Percentiles rank a stretch among this genome's conserved stretches.
phyloP scores from a whole-genome alignment of 1,140 invertebrate genomes.

The Manduca sexta region DNA sequence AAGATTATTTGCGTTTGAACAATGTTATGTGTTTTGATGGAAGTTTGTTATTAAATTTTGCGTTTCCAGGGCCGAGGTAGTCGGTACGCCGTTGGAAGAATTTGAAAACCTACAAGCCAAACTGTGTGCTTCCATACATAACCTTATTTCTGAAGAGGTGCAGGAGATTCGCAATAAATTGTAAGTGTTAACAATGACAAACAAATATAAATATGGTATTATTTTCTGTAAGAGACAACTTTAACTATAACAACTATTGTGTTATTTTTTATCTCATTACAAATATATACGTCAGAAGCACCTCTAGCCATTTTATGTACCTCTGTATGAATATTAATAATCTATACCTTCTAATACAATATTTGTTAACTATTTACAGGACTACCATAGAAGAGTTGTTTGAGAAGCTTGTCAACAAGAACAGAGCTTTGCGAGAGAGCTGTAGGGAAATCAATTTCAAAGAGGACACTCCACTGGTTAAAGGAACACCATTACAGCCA shows the following conservation, averaged over 20 bases:
- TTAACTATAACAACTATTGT: too few species aligned
- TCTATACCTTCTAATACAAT: too few species aligned
- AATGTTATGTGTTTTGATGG: conserved; percentile 16
- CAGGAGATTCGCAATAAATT: conserved; percentile 36
- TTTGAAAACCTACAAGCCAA: conserved; percentile 44
- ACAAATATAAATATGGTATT: too few species aligned
- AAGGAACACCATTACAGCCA: conserved; percentile 56
- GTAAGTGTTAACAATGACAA: too few species aligned
- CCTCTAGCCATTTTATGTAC: too few species aligned
- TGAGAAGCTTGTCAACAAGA: conserved; percentile 49
- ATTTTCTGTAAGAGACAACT: too few species aligned
- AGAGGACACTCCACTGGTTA: conserved; percentile 32
- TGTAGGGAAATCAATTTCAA: conserved; percentile 45
- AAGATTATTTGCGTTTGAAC: too few species aligned
- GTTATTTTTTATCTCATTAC: too few species aligned
- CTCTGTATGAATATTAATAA: too few species aligned
- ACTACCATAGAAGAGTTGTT: conserved; percentile 42
- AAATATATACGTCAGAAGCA: too few species aligned
- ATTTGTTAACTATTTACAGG: conserved; percentile 34
- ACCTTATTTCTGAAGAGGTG: conserved; percentile 45
- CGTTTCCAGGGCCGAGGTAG: conserved; percentile 45
- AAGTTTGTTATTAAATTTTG: conserved; percentile 4
- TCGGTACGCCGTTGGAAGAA: conserved; percentile 48
- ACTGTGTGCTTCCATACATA: conserved; percentile 41
- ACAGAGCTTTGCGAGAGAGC: conserved; percentile 37